A percentile compares a stretch with the other conserved stretches of the same genome.
These are phyloP conservation scores for Oxygymnocypris stewartii DNA, from an alignment of 2,113 vertebrate genomes.

Conservation along the genomic window DNA sequence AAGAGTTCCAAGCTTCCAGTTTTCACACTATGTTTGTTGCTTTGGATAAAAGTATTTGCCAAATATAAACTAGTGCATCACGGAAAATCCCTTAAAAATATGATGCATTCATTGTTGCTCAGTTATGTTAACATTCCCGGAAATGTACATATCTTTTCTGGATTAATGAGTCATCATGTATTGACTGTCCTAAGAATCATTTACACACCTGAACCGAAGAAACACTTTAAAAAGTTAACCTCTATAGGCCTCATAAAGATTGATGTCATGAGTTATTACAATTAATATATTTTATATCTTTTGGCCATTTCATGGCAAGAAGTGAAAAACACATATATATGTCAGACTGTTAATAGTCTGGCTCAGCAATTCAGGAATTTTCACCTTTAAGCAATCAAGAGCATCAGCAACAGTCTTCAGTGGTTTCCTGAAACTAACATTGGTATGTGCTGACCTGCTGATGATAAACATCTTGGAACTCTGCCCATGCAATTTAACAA, in stretches of 20 bases:
- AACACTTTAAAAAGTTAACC: slow-evolving; percentile 33
- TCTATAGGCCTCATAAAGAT: slow-evolving; percentile 15
- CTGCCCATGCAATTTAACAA: slow-evolving; percentile 62
- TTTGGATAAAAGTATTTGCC: background rate
- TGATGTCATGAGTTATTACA: slow-evolving; percentile 23
- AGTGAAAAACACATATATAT: background rate
- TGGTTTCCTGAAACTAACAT: slow-evolving; percentile 39
- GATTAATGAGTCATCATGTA: slow-evolving; percentile 55
- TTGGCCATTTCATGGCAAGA: background rate
- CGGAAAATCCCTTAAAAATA: slow-evolving; percentile 20
- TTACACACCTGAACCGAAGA: slow-evolving; percentile 53
- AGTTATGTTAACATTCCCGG: slow-evolving; percentile 43
- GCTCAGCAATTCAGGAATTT: slow-evolving; percentile 29
- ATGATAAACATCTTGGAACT: slow-evolving; percentile 64
- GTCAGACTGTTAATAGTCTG: background rate
- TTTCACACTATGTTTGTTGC: background rate
- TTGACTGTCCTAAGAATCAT: slow-evolving; percentile 60
- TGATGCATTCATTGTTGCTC: slow-evolving; percentile 39
- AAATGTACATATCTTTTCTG: slow-evolving; percentile 53
- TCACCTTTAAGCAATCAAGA: slow-evolving; percentile 51
- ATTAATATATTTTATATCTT: slow-evolving; percentile 22
- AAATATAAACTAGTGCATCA: background rate
- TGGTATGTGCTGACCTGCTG: slow-evolving; percentile 62
- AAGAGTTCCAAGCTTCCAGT: background rate
- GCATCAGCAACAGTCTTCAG: background rate